Base-by-base conservation (phyloP, 2,113 vertebrate species). In the Serinus canaria region DNA sequence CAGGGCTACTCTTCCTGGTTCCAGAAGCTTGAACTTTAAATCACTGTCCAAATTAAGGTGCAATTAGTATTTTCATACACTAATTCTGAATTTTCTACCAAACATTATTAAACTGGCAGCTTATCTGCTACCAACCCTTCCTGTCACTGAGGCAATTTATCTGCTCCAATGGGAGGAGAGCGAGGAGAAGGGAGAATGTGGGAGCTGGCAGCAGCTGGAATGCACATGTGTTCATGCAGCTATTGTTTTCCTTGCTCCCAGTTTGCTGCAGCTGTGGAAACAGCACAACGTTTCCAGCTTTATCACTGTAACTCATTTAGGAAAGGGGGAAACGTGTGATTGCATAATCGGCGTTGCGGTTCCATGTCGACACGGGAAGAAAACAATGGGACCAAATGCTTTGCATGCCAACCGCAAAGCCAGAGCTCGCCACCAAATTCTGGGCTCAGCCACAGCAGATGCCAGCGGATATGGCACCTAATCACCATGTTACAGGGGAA, bases 251-350 rank as follows among this genome's bases (percentile, higher is more conserved):
- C 59, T 67, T 89, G 93, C 90, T 80, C 68, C 41, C 35, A 37
- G 78, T 58, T 50, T 7, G 13, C 58, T 58, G 90, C 89, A 95
- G 90, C 91, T 96, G 93, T 87, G 86, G 87, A 92, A 91, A 94
- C 35, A 75, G 85, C 63, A 55, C 58, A 33, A 7, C 0, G 1
- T 49, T 94, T 88, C 82, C 79, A 95, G 75, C 72, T 85, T 89
- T 67, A 93, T 82, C 67, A 31, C 75, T 10, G 55, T 24, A 64
- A 94, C 31, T 87, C 22, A 50, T 69, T 68, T 44, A 44, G 50
- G 33, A 79, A 72, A 31, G 9, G 13, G 16, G 30, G 13, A 56
- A 60, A 74, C 3, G 27, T 47, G 62, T 3, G 27, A 82, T 37
- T 79, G 81, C 86, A 84, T 67, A 82, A 94, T 77, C 30, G 3